Evolutionary conservation across 1,140 invertebrate species (phyloP).

Genomic region (Drosophila ficusphila): DNA sequence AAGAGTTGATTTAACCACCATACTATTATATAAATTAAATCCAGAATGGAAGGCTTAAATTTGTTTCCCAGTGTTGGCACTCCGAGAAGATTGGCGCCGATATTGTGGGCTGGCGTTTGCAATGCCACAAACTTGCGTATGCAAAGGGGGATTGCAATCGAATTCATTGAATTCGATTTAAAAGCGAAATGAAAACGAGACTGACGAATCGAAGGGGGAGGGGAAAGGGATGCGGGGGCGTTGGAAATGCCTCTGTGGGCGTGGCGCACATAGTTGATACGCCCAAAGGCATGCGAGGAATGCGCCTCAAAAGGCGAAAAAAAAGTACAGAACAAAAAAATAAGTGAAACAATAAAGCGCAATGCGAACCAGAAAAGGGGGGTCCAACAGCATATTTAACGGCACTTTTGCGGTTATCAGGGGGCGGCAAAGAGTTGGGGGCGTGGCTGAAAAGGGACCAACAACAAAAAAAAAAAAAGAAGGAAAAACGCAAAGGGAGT

Average conservation of each 20-base stretch:
- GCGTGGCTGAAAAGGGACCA: slow-evolving; percentile 10
- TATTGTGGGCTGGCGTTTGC: slow-evolving; percentile 23
- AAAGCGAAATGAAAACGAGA: slow-evolving; percentile 63
- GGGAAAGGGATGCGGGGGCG: not conserved
- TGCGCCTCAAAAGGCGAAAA: slow-evolving; percentile 13
- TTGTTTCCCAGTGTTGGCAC: slow-evolving; percentile 17
- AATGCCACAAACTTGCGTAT: slow-evolving; percentile 76
- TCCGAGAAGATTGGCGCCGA: not conserved
- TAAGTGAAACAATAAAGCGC: slow-evolving; percentile 29
- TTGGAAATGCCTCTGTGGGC: slow-evolving; percentile 18
- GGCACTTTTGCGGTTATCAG: slow-evolving; percentile 59
- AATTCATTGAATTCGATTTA: slow-evolving; percentile 81
- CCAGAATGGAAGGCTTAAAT: no score
- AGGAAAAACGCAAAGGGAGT: not conserved
- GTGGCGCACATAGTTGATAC: slow-evolving; percentile 21
- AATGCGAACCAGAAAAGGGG: slow-evolving; percentile 17
- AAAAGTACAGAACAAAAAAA: slow-evolving; percentile 4
- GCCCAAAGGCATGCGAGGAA: slow-evolving; percentile 19
- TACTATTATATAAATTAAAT: not conserved
- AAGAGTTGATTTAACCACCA: no score
- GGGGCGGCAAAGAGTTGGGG: slow-evolving; percentile 1
- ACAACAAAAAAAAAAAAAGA: not conserved
- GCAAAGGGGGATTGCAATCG: slow-evolving; percentile 73
- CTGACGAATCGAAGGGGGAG: not conserved
- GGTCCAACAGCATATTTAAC: slow-evolving; percentile 54